phyloP scores from a whole-genome alignment of 2,797 vertebrate genomes.

The Morus bassanus region DNA sequence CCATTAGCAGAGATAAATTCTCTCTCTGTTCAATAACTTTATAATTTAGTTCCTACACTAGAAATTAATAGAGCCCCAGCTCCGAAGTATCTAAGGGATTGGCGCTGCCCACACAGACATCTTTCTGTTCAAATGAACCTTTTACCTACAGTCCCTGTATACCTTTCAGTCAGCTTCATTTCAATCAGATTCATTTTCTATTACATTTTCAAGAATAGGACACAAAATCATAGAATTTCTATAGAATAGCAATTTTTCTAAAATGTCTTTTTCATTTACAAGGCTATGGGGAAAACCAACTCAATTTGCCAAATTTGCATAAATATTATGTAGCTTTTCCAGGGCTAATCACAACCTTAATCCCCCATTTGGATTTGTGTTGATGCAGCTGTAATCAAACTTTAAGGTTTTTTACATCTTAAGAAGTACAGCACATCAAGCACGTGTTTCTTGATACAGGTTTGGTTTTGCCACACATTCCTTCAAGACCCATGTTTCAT shows the following conservation, averaged over 20 bases:
- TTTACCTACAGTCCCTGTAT: slow-evolving; percentile 39
- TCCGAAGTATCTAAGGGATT: slow-evolving; percentile 46
- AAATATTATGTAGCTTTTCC: slow-evolving; percentile 55
- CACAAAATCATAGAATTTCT: slow-evolving; percentile 59
- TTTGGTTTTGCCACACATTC: background rate
- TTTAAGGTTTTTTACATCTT: background rate
- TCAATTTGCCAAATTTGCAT: slow-evolving; percentile 71
- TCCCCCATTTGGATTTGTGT: slow-evolving; percentile 9
- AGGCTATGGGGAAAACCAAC: slow-evolving; percentile 54
- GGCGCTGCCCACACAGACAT: slow-evolving; percentile 2
- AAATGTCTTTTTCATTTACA: slow-evolving; percentile 64
- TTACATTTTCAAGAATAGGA: slow-evolving; percentile 62
- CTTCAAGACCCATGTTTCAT: background rate
- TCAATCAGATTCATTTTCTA: slow-evolving; percentile 64
- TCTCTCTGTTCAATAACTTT: slow-evolving; percentile 61
- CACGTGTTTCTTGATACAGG: background rate
- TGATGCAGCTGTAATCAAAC: slow-evolving; percentile 66
- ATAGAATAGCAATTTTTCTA: slow-evolving; percentile 42
- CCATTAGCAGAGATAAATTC: slow-evolving; percentile 51
- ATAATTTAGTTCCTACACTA: slow-evolving; percentile 64
- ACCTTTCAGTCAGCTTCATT: slow-evolving; percentile 49
- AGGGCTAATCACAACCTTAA: slow-evolving; percentile 39
- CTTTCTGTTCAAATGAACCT: slow-evolving; percentile 52
- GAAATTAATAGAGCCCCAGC: slow-evolving; percentile 64
- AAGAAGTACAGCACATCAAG: background rate